Base-by-base conservation (phyloP, 2,888 invertebrate species). In the Cacoxenus indagator region DNA sequence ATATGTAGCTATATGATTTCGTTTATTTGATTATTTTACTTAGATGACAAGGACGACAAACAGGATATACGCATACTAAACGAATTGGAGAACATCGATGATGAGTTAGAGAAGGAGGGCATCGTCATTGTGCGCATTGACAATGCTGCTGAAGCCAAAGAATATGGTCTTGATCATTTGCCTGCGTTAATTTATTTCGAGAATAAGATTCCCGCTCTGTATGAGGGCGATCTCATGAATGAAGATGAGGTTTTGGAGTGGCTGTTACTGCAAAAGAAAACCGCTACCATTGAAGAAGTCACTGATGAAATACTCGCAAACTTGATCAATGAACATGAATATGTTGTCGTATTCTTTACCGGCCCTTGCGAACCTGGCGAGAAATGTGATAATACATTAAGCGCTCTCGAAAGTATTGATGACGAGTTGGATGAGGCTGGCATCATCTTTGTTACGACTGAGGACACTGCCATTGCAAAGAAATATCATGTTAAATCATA, bases 301-400 rank as follows among this genome's bases (percentile, higher is more conserved):
- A 96, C 96, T 3, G 96, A 96, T 86, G 96, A 96, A 89, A 96
- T 97, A 79, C 89, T 97, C 27, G 90, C 91, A 71, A 94, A 94
- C 81, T 90, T 97, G 27, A 95, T 97, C 77, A 94, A 94, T 75
- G 95, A 96, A 84, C 95, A 96, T 83, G 96, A 96, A 90, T 96
- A 96, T 86, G 96, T 97, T 51, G 95, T 96, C n/a, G 96, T 95
- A 4, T 96, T 95, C 87, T 97, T 96, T 89, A 96, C 96, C 86
- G 95, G 96, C 26, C 93, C 93, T 77, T 96, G 96, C 83, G 95
- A 95, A 81, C 94, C 95, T 73, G 96, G 96, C 17, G 94, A 95
- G 77, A 92, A 94, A 83, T 96, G 96, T 82, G 95, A 96, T 78
- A 92, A 92, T 76, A 95, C 96, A 73, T 89, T 97, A 19, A 92